Conservation (phyloP, 2,113 vertebrate species). For the Globicephala melas region DNA sequence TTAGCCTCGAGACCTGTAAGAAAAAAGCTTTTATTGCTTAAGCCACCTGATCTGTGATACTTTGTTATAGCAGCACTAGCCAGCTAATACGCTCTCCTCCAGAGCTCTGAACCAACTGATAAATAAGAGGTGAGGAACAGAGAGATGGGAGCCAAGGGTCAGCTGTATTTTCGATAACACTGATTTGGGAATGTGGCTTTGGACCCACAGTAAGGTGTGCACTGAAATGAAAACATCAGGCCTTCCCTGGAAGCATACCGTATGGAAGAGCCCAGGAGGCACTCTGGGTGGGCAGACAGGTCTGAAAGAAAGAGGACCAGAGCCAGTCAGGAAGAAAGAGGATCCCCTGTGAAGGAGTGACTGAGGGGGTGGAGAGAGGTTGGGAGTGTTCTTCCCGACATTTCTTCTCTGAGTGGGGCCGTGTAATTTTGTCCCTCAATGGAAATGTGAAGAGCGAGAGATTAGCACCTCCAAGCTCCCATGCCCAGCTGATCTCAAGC, state of each 20-base stretch:
- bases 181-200: background rate
- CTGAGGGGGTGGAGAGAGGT: rapidly evolving
- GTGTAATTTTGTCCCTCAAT: background rate
- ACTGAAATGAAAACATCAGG: background rate
- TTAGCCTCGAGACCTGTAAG: background rate
- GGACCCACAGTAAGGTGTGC: background rate
- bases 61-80: background rate
- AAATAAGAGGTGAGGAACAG: background rate
- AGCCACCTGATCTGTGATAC: background rate
- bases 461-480: background rate
- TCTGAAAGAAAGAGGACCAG: background rate
- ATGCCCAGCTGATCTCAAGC: background rate
- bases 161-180: background rate
- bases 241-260: background rate
- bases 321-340: background rate
- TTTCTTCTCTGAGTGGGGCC: background rate
- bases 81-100: background rate
- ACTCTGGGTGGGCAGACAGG: background rate
- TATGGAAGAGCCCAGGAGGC: background rate
- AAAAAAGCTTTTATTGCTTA: background rate
- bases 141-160: background rate
- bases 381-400: background rate
- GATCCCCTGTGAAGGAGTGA: background rate
- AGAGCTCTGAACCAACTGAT: background rate
- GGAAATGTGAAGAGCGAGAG: background rate